phyloP scores from a whole-genome alignment of 2,797 vertebrate species.

The Miichthys miiuy region DNA sequence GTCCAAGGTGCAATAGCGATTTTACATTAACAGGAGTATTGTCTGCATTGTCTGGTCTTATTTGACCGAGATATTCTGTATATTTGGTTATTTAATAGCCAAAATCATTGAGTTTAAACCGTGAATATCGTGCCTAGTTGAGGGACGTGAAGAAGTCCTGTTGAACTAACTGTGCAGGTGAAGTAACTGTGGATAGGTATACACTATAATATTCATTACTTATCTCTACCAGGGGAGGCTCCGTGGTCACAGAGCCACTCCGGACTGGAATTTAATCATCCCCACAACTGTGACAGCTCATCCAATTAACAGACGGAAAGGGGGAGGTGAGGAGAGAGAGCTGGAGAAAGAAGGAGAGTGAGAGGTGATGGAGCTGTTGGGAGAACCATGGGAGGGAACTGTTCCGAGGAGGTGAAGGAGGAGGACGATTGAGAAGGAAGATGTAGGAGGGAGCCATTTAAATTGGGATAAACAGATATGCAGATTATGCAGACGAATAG shows the following conservation, averaged over 20 bases:
- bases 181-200: constrained; percentile 12
- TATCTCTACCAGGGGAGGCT: constrained; percentile 18
- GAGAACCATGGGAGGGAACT: constrained; percentile 39
- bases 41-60: constrained; percentile 1
- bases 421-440: constrained; percentile 20
- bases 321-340: constrained; percentile 57
- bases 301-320: constrained; percentile 72
- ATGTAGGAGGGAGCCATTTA: constrained; percentile 18
- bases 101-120: neutral
- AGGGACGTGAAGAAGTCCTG: neutral
- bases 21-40: constrained; percentile 13
- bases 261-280: constrained; percentile 67
- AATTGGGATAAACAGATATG: constrained; percentile 35
- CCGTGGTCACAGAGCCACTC: constrained; percentile 40
- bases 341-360: constrained; percentile 24
- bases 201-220: constrained; percentile 30
- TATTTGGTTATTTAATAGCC: neutral
- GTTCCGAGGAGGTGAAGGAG: constrained; percentile 4
- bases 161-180: constrained; percentile 1
- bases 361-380: constrained; percentile 46
- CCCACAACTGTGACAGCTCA: constrained; percentile 67
- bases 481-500: constrained; percentile 6
- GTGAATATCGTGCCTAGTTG: no score
- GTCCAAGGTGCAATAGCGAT: neutral
- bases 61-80: constrained; percentile 4